Base-by-base conservation (phyloP, 2,113 vertebrate species). In the Martes martes region DNA sequence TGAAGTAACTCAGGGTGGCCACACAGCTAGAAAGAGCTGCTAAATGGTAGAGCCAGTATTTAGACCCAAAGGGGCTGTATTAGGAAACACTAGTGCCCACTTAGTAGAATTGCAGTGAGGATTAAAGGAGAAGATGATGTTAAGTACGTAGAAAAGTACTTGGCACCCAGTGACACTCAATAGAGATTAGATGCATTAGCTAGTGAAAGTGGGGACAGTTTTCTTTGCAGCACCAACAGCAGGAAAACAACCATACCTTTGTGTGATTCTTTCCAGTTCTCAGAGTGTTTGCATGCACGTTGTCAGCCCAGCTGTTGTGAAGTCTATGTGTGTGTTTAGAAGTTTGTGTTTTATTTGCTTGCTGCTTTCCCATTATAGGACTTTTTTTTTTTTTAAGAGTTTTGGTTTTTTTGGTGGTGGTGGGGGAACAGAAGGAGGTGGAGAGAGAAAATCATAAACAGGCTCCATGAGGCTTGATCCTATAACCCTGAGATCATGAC, bases 71-170 rank as follows among this genome's bases (percentile, higher is more conserved):
- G 52, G 52, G 78, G 76, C 73, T 79, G 7, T 63, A 11, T 90
- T 55, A 91, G 92, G 90, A 96, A 94, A 65, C 9, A 45, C 19
- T 45, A 36, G 55, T 31, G 24, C 26, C 33, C 45, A 74, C 74
- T 82, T 91, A 59, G 67, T 15, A 67, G 89, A 93, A 42, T 74
- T 55, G 55, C 83, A 39, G 42, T 52, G 28, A 89, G 59, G 61
- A 89, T 91, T 89, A 86, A 95, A n/a, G 52, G 89, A 73, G 79
- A 59, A 76, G 91, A 84, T 69, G n/a, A 45, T 39, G 52, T 78
- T 52, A 74, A 81, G 63, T 71, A 47, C 26, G 69, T 90, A 76
- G 82, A 61, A 65, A 86, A 76, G 80, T 80, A 61, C 69, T 92
- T 85, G 69, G 50, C 80, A 36, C 45, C 57, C 59, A 42, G 52